Percentiles rank a stretch among this genome's conserved stretches.
Conservation (phyloP, 2,113 vertebrate species). For the Eublepharis macularius region DNA sequence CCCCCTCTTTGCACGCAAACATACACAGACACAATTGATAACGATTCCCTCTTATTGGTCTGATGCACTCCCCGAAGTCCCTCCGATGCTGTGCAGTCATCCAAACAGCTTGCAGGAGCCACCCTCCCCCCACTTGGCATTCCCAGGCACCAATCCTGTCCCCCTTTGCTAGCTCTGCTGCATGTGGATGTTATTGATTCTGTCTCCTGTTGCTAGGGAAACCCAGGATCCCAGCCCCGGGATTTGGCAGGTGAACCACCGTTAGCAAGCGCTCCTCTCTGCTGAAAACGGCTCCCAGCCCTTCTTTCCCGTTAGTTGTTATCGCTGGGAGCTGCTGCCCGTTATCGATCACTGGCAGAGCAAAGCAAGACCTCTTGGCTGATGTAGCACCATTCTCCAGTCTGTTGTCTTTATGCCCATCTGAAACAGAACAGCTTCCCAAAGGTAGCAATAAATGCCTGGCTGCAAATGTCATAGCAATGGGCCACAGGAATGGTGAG, state of each 20-base stretch:
- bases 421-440: no score
- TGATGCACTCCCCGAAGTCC: neutral
- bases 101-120: neutral
- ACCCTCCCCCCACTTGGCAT: neutral
- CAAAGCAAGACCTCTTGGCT: neutral
- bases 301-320: neutral
- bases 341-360: neutral
- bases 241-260: conserved; percentile 19
- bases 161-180: neutral
- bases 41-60: neutral
- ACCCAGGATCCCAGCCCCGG: neutral
- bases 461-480: neutral
- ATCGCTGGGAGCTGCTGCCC: neutral
- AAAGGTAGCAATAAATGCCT: neutral
- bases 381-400: neutral
- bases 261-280: neutral
- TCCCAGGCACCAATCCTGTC: neutral
- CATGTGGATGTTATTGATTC: neutral
- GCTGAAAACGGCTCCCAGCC: neutral
- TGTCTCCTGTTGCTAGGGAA: conserved; percentile 2
- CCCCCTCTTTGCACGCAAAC: neutral
- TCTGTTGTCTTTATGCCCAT: no score
- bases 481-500: neutral
- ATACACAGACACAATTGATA: no score
- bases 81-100: no score